Base-by-base conservation (phyloP, 2,797 vertebrate species). In the Syngnathus rostellatus region DNA sequence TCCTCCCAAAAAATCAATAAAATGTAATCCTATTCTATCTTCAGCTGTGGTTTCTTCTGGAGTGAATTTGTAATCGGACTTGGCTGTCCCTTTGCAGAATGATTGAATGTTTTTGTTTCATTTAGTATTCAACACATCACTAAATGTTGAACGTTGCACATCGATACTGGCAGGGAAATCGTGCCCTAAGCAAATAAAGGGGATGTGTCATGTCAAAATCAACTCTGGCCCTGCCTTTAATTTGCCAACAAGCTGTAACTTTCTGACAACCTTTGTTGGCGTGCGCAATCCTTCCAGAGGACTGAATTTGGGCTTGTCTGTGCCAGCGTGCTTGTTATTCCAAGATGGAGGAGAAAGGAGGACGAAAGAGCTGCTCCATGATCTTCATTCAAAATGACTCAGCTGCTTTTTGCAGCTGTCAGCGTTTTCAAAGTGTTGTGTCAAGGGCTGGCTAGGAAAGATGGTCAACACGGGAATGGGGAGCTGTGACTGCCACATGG, bases 331-430 rank as follows among this genome's bases (percentile, higher is more conserved):
- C 81, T 86, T 87, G 81, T 86, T 89, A 89, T 88, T 86, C 83
- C 80, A 79, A 87, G 81, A 87, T 81, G 81, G 78, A 80, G 76
- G 75, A 70, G 75, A 74, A 73, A 57, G 62, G 73, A 75, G 73
- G 69, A 85, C 81, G 82, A 76, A 87, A 85, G 83, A 31, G 31
- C 31, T 31, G 81, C 85, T 84, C 81, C 84, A 83, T 85, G 85
- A 87, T 89, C 85, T 85, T 87, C 86, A 87, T 88, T 88, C 87
- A 72, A 78, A 82, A 83, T 88, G 88, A 89, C 87, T 89, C 86
- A 85, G 86, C 87, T 77, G 71, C 70, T 83, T 88, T 87, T 86
- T 83, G 72, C 63, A 69, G 68, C 77, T 70, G 82, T 88, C 88
- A 88, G 88, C 88, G 77, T 83, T 88, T 88, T 71, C 68, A 75